phyloP scores from a whole-genome alignment of 2,113 vertebrate species.

The Sminthopsis crassicaudata region DNA sequence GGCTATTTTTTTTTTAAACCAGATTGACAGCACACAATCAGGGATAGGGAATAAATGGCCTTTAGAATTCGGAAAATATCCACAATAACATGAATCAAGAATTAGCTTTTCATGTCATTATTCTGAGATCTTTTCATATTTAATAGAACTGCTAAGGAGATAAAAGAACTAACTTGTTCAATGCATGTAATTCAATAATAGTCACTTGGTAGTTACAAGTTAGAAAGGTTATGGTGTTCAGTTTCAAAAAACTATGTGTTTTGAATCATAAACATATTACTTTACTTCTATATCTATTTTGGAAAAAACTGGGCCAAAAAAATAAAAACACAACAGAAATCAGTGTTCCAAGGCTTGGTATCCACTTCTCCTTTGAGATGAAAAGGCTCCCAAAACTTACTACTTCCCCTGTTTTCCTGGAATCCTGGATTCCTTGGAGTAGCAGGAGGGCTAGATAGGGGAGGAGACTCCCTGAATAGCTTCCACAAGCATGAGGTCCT shows the following conservation, averaged over 20 bases:
- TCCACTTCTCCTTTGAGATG: neutral
- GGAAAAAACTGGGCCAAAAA: neutral
- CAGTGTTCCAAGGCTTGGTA: neutral
- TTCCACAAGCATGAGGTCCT: neutral
- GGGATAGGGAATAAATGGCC: slow-evolving; percentile 48
- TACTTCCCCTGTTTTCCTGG: neutral
- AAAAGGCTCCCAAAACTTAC: neutral
- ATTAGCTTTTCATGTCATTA: slow-evolving; percentile 40
- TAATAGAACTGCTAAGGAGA: neutral
- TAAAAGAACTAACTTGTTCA: neutral
- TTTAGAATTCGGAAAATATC: slow-evolving; percentile 60
- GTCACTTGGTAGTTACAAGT: slow-evolving; percentile 1
- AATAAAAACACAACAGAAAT: neutral
- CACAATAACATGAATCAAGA: slow-evolving; percentile 51
- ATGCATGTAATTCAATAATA: neutral
- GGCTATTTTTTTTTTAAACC: slow-evolving; percentile 33
- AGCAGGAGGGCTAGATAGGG: neutral
- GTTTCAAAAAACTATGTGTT: neutral
- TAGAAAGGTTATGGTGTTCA: neutral
- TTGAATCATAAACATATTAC: neutral
- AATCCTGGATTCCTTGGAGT: neutral
- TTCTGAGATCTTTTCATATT: slow-evolving; percentile 32
- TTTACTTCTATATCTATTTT: slow-evolving; percentile 11
- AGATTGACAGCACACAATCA: slow-evolving; percentile 52
- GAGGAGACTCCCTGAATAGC: neutral